Evolutionary conservation across 2,888 invertebrate species (phyloP), one percentile per base, ranked within the genome.

Genomic region (Acrobasis suavella): DNA sequence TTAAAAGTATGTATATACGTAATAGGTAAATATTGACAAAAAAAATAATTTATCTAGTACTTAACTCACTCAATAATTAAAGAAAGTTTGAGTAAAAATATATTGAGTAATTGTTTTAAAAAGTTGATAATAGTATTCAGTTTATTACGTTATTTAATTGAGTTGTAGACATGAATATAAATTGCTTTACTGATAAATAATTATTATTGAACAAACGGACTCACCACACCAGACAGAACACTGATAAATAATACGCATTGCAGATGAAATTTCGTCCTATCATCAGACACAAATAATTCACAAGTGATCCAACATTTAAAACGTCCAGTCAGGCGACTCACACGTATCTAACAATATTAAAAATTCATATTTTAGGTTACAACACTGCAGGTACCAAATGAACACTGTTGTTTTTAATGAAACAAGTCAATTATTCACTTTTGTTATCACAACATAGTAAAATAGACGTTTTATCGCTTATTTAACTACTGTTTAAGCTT

Each of bases 361-460:
- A 46, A 46, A 46, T 46, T 46, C 46, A 46, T 46, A 46, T 46
- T 46, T 14, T 46, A 46, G 46, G 46, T 46, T 46, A 46, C 46
- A n/a, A 46, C 46, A 46, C 14, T 46, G 46, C n/a, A 14, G 14
- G 46, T 46, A n/a, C 46, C 14, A 46, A 46, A 12, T 12, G 46
- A 46, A 12, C 46, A 14, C 46, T n/a, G 46, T 10, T 39, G 7
- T 42, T 46, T 46, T 14, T 14, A 42, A 46, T n/a, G 6, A 46
- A 46, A 46, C 46, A 0, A 32, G 14, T 46, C 1, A n/a, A 14
- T n/a, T 6, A 46, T n/a, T 46, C 42, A 42, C 42, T 42, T 14
- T 10, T 42, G 10, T 12, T 14, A 46, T 46, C 46, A 46, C 46
- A 14, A 46, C n/a, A 3, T 46, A 46, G n/a, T 46, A n/a, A 12